phyloP scores from a whole-genome alignment of 37 sponge, comb jelly and placozoan genomes.

The Ephydatia muelleri region DNA sequence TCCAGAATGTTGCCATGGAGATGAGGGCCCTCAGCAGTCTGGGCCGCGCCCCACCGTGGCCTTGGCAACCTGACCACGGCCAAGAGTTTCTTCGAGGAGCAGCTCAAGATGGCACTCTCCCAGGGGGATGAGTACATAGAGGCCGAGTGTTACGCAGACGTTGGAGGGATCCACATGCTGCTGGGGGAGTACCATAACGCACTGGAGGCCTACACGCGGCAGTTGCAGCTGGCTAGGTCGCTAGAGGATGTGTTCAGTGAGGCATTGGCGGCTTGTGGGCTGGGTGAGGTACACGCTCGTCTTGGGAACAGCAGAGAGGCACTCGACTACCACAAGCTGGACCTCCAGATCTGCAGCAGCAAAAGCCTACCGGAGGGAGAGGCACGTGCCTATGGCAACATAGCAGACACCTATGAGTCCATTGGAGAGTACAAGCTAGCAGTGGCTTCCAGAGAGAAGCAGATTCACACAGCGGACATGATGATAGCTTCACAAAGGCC shows the following conservation, averaged over 20 bases:
- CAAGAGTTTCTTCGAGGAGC: constrained; percentile 63
- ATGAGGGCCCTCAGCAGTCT: constrained; percentile 78
- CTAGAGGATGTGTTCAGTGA: constrained; percentile 71
- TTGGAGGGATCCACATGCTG: constrained; percentile 73
- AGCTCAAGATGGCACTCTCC: constrained; percentile 62
- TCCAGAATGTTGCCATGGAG: constrained; percentile 42
- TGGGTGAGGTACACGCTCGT: constrained; percentile 82
- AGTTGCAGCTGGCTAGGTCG: constrained; percentile 61
- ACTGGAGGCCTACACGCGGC: constrained; percentile 65
- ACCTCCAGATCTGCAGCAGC: constrained; percentile 60
- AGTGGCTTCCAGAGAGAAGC: constrained; percentile 71
- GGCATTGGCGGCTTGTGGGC: constrained; percentile 75
- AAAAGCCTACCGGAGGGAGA: constrained; percentile 65
- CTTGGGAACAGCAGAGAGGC: constrained; percentile 79
- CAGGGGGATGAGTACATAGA: constrained; percentile 72
- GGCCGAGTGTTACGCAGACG: constrained; percentile 88
- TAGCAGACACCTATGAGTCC: constrained; percentile 78
- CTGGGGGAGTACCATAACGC: constrained; percentile 74
- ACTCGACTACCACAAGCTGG: constrained; percentile 72
- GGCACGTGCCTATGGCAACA: constrained; percentile 75
- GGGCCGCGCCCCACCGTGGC: constrained; percentile 75
- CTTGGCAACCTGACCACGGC: constrained; percentile 76
- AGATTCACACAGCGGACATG: constrained; percentile 59
- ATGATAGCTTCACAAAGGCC: constrained; percentile 63
- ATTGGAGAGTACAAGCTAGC: constrained; percentile 83